phyloP scores from a whole-genome alignment of 2,797 vertebrate species.

The Sandelia bainsii region DNA sequence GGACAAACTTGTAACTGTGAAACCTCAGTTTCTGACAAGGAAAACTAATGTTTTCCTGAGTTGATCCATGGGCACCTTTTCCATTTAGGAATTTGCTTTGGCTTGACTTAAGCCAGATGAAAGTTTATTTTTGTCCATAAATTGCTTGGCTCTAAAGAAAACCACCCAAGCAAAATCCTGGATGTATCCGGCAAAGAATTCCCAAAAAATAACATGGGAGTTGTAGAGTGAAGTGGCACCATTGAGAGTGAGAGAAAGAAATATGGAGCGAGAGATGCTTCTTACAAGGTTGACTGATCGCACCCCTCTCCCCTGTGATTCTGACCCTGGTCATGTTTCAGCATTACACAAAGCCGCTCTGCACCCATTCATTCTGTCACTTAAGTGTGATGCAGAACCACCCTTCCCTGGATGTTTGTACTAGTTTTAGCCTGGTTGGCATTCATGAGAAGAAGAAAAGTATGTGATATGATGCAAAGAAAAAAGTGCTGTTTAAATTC shows the following conservation, averaged over 20 bases:
- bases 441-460: constrained; percentile 43
- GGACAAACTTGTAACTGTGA: constrained; percentile 72
- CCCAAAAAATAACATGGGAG: constrained; percentile 74
- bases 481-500: constrained; percentile 62
- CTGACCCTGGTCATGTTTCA: constrained; percentile 64
- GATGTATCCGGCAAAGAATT: constrained; percentile 78
- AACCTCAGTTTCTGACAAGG: constrained; percentile 75
- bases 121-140: constrained; percentile 85
- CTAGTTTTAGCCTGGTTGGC: constrained; percentile 18
- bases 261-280: constrained; percentile 57
- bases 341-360: constrained; percentile 57
- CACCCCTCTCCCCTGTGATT: constrained; percentile 49
- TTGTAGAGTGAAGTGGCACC: constrained; percentile 73
- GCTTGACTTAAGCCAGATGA: constrained; percentile 80
- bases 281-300: constrained; percentile 61
- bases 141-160: constrained; percentile 81
- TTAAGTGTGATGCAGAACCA: constrained; percentile 46
- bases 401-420: constrained; percentile 27
- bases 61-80: constrained; percentile 78
- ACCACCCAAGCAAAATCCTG: constrained; percentile 80
- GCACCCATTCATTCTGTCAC: constrained; percentile 63
- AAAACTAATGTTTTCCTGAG: constrained; percentile 79
- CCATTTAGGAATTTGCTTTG: constrained; percentile 82
- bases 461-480: constrained; percentile 43
- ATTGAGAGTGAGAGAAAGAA: constrained; percentile 60